These are phyloP conservation scores for Helicoverpa zea DNA, from an alignment of 1,140 invertebrate genomes.

Conservation along the genomic window DNA sequence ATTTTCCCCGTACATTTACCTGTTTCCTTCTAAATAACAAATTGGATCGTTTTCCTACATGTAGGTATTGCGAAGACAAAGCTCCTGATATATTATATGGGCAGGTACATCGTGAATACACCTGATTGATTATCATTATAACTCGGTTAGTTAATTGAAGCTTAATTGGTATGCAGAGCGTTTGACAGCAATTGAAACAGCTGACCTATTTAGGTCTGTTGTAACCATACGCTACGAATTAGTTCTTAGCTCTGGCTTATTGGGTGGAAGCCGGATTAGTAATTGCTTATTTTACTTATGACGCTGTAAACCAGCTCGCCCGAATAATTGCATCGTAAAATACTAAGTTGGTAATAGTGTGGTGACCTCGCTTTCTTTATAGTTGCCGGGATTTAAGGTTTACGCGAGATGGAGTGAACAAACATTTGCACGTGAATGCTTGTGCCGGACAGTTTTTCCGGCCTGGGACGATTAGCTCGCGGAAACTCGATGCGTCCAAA, in stretches of 20 bases:
- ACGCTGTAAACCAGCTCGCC: neutral
- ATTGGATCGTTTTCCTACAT: neutral
- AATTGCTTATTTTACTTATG: conserved; percentile 20
- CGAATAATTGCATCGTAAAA: neutral
- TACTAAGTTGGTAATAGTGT: conserved; percentile 7
- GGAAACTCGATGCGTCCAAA: conserved; percentile 53
- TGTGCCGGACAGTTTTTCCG: conserved; percentile 46
- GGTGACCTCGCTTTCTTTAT: conserved; percentile 18
- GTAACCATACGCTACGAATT: neutral
- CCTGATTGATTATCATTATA: conserved; percentile 38
- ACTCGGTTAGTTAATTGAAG: conserved; percentile 35
- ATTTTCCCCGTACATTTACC: neutral
- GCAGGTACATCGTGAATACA: conserved; percentile 2
- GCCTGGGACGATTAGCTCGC: conserved; percentile 53
- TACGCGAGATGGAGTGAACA: conserved; percentile 19
- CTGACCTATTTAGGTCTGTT: conserved; percentile 34
- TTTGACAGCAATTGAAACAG: conserved; percentile 38
- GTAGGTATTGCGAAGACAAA: neutral
- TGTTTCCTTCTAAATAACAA: neutral
- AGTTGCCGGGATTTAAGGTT: conserved; percentile 14
- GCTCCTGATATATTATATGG: conserved; percentile 10
- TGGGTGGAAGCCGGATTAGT: conserved; percentile 4
- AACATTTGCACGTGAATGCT: conserved; percentile 32
- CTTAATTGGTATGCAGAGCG: conserved; percentile 38
- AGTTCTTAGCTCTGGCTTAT: conserved; percentile 11